These are phyloP conservation scores for Diplogasteroides magnus DNA, from an alignment of 1,140 invertebrate species.

Conservation along the genomic window DNA sequence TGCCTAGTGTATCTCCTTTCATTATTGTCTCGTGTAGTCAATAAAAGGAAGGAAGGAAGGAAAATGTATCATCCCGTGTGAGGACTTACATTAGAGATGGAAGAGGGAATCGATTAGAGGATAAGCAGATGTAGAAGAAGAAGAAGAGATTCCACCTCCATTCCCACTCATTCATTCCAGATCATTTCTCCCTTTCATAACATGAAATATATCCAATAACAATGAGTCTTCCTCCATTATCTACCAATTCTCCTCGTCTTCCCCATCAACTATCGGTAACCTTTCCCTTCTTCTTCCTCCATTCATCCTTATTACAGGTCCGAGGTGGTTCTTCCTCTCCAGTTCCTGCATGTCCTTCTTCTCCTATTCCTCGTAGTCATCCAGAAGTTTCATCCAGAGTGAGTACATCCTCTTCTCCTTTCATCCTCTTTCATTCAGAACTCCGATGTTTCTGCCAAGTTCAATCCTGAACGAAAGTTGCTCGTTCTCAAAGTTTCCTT, in stretches of 20 bases:
- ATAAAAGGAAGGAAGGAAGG: too few species aligned
- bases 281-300: not conserved
- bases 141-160: too few species aligned
- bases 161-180: too few species aligned
- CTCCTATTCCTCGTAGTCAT: not conserved
- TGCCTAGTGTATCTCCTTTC: too few species aligned
- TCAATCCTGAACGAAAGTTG: not conserved
- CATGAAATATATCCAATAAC: too few species aligned
- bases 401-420: not conserved
- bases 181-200: too few species aligned
- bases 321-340: not conserved
- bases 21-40: too few species aligned
- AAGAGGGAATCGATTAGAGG: too few species aligned
- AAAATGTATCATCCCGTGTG: too few species aligned
- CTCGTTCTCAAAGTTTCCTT: conserved; percentile 10
- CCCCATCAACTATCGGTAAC: not conserved
- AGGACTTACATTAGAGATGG: too few species aligned
- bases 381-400: not conserved
- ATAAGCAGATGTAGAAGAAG: too few species aligned
- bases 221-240: too few species aligned
- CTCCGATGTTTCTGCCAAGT: not conserved
- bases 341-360: not conserved
- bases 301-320: conserved; percentile 1
- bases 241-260: not conserved
- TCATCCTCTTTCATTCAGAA: not conserved